Conservation (phyloP, 2,797 vertebrate species). For the Acipenser oxyrinchus region DNA sequence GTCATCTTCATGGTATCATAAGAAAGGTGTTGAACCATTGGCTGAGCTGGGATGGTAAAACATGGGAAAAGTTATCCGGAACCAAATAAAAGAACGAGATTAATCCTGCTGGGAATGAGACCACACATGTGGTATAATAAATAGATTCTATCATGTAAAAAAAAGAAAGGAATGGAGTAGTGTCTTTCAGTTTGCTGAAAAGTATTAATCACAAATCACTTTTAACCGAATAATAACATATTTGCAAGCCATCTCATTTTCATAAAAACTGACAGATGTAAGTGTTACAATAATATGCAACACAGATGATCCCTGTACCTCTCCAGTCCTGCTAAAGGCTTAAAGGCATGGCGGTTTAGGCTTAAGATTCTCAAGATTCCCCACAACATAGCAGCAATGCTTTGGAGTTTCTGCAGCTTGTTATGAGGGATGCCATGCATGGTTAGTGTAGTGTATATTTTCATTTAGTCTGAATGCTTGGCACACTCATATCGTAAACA, state of each 20-base stretch:
- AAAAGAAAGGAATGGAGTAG: not conserved
- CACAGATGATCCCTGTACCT: constrained; percentile 29
- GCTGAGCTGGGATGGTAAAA: constrained; percentile 2
- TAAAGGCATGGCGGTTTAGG: constrained; percentile 54
- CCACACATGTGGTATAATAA: constrained; percentile 20
- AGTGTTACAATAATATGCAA: constrained; percentile 21
- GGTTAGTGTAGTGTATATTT: constrained; percentile 84
- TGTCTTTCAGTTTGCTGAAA: not conserved
- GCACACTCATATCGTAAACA: constrained; percentile 76
- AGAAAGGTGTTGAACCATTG: constrained; percentile 9
- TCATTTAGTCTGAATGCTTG: constrained; percentile 92
- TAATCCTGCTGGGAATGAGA: constrained; percentile 4
- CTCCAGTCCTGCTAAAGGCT: constrained; percentile 46
- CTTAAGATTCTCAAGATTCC: constrained; percentile 88
- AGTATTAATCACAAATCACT: not conserved
- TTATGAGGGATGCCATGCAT: constrained; percentile 82
- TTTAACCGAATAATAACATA: constrained; percentile 10
- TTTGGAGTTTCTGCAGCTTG: constrained; percentile 84
- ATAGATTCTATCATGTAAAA: not conserved
- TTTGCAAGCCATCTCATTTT: constrained; percentile 27
- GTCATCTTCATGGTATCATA: constrained; percentile 15
- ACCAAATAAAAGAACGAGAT: constrained; percentile 6
- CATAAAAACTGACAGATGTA: constrained; percentile 30
- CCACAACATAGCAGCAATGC: constrained; percentile 80
- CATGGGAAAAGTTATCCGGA: constrained; percentile 19